Conservation (phyloP, 2,888 invertebrate genomes). For the Acanthosepion esculentum region DNA sequence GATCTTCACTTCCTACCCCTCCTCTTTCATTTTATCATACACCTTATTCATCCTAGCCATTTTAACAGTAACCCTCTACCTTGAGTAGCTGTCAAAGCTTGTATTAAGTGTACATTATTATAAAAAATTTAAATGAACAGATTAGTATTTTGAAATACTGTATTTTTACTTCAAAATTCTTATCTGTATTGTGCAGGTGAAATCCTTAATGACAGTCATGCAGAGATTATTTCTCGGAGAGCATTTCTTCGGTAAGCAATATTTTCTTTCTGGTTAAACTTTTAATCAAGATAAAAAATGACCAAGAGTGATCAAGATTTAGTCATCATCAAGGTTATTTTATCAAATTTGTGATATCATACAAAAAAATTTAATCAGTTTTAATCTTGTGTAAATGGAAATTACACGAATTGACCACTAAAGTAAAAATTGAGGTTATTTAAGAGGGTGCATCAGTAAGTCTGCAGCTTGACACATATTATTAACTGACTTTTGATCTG, state of each 20-base stretch:
- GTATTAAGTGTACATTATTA: too few species aligned
- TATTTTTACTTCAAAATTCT: not conserved
- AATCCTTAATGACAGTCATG: conserved; percentile 91
- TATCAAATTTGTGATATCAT: not conserved
- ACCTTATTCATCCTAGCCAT: too few species aligned
- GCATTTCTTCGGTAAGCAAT: conserved; percentile 85
- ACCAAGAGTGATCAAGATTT: not conserved
- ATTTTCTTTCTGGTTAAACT: not conserved
- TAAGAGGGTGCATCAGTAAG: too few species aligned
- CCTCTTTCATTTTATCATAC: too few species aligned
- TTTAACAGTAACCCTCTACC: too few species aligned
- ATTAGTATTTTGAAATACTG: too few species aligned
- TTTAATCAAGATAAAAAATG: not conserved
- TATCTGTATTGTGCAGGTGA: conserved; percentile 73
- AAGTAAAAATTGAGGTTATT: too few species aligned
- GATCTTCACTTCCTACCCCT: too few species aligned
- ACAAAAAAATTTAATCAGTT: not conserved
- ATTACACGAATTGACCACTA: not conserved
- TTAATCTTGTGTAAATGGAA: not conserved
- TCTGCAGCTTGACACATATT: too few species aligned
- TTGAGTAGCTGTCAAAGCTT: too few species aligned
- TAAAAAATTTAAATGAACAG: not conserved
- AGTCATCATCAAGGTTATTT: not conserved
- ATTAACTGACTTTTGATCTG: too few species aligned
- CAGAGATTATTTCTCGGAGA: conserved; percentile 89